Conservation (phyloP, 2,797 vertebrate genomes). For the Lithobates sylvaticus region DNA sequence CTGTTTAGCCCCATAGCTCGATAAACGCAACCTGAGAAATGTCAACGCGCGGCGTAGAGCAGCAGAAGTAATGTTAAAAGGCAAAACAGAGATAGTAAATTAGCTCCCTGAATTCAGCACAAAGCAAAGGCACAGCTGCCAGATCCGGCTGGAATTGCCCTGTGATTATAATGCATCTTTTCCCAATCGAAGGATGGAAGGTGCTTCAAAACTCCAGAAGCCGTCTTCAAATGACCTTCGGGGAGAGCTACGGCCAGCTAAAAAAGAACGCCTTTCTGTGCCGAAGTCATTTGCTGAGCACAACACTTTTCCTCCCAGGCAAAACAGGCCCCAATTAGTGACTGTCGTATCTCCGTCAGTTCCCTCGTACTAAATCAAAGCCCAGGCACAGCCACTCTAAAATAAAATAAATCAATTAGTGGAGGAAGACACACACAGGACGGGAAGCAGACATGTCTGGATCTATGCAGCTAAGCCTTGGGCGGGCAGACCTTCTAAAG, state of each 20-base stretch:
- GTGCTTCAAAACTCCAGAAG: conserved; percentile 7
- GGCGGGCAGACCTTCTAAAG: not conserved
- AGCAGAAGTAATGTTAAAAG: conserved; percentile 33
- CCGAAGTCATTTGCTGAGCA: conserved; percentile 48
- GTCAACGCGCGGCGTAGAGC: conserved; percentile 6
- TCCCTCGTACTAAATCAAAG: conserved; percentile 48
- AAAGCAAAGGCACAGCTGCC: not conserved
- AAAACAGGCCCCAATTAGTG: conserved; percentile 59
- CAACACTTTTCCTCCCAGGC: conserved; percentile 56
- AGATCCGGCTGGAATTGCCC: conserved; percentile 26
- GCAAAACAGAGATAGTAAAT: conserved; percentile 23
- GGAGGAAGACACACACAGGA: conserved; percentile 39
- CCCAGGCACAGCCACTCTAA: conserved; percentile 47
- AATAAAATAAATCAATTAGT: conserved; percentile 56
- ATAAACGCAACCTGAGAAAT: conserved; percentile 30
- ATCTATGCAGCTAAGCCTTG: conserved; percentile 40
- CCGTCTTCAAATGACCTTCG: conserved; percentile 51
- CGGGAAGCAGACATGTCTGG: conserved; percentile 20
- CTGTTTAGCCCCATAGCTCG: not conserved
- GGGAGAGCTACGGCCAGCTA: conserved; percentile 20
- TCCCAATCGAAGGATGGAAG: conserved; percentile 21
- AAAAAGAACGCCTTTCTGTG: conserved; percentile 2
- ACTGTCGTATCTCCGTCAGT: conserved; percentile 51
- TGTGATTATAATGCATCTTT: conserved; percentile 26
- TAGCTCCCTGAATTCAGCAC: conserved; percentile 27